Conservation (phyloP, 2,888 invertebrate species). For the Caenorhabditis uteleia region DNA sequence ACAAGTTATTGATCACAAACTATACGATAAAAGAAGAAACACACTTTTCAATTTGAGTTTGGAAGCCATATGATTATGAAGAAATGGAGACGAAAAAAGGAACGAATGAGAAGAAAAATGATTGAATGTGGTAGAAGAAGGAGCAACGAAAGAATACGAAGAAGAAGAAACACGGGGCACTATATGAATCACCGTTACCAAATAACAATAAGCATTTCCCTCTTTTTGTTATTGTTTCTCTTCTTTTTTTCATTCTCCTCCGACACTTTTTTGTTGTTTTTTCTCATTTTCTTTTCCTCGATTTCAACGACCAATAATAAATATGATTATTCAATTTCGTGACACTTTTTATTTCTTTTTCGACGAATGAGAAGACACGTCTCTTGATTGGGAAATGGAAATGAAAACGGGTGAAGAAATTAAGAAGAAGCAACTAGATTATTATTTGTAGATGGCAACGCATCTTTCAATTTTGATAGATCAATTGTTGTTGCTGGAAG, state of each 20-base stretch:
- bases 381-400: too few species aligned
- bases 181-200: constrained; percentile 9
- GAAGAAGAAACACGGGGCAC: constrained; percentile 1
- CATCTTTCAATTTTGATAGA: constrained; percentile 21
- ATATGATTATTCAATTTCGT: too few species aligned
- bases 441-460: constrained; percentile 27
- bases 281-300: too few species aligned
- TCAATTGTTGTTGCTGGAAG: constrained; percentile 37
- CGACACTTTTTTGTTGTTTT: too few species aligned
- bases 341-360: too few species aligned
- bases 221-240: too few species aligned
- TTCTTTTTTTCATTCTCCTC: too few species aligned
- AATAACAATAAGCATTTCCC: too few species aligned
- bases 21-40: constrained; percentile 2
- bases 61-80: constrained; percentile 21
- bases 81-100: background rate
- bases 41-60: constrained; percentile 19
- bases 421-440: constrained; percentile 1
- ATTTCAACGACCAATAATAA: too few species aligned
- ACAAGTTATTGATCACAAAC: constrained; percentile 1
- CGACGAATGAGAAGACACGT: too few species aligned
- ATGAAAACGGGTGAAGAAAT: too few species aligned
- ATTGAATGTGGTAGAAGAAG: background rate
- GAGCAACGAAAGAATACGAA: constrained; percentile 6
- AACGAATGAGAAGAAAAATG: background rate